Percentiles rank a stretch among this genome's conserved stretches.
These are phyloP conservation scores for Lordiphosa collinella DNA, from an alignment of 1,140 invertebrate species.

Conservation along the genomic window DNA sequence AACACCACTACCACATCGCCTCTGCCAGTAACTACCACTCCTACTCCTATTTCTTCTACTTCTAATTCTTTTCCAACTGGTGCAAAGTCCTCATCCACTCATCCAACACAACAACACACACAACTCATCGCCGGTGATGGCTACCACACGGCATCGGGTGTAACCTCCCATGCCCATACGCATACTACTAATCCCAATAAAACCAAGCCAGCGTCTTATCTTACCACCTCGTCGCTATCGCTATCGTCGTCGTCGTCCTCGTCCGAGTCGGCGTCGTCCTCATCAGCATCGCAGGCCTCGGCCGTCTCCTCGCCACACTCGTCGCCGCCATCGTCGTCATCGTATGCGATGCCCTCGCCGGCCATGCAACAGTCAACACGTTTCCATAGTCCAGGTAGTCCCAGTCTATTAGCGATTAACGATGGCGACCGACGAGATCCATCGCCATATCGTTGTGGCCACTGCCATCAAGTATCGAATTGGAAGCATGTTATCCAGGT, in stretches of 20 bases:
- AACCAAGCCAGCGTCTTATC: slow-evolving; percentile 44
- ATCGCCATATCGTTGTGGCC: slow-evolving; percentile 86
- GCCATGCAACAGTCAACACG: slow-evolving; percentile 32
- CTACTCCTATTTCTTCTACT: slow-evolving; percentile 74
- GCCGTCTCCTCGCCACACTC: slow-evolving; percentile 17
- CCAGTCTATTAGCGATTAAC: slow-evolving; percentile 65
- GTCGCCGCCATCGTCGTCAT: slow-evolving; percentile 41
- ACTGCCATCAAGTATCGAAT: slow-evolving; percentile 88
- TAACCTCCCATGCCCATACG: slow-evolving; percentile 33
- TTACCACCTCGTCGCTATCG: slow-evolving; percentile 19
- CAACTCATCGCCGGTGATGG: slow-evolving; percentile 55
- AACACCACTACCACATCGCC: slow-evolving; percentile 42
- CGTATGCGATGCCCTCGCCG: slow-evolving; percentile 24
- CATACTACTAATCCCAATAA: slow-evolving; percentile 53
- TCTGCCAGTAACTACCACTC: slow-evolving; percentile 78
- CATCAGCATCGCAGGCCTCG: slow-evolving; percentile 25
- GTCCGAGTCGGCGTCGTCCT: slow-evolving; percentile 13
- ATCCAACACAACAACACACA: slow-evolving; percentile 18
- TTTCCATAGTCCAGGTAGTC: slow-evolving; percentile 70
- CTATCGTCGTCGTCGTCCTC: slow-evolving; percentile 19
- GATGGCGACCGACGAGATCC: slow-evolving; percentile 75
- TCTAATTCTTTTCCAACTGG: slow-evolving; percentile 46
- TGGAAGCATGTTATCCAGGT: slow-evolving; percentile 91
- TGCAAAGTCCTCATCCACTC: slow-evolving; percentile 40
- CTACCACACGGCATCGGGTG: slow-evolving; percentile 44